These are phyloP conservation scores for Tiliqua scincoides DNA, from an alignment of 2,113 vertebrate genomes.

Conservation along the genomic window DNA sequence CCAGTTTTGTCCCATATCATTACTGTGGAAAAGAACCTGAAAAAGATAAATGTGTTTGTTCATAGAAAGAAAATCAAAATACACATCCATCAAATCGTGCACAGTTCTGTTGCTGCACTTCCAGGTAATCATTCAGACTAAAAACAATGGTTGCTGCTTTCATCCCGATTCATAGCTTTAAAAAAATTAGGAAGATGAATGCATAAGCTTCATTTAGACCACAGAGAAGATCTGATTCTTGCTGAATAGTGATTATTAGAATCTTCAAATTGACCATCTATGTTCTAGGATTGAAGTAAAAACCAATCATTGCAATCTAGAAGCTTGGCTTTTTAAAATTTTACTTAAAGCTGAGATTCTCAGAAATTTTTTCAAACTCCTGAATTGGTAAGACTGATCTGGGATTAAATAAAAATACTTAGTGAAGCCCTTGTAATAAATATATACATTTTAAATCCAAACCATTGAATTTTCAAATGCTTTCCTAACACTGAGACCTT, in stretches of 20 bases:
- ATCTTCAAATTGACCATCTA: background rate
- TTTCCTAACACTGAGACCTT: background rate
- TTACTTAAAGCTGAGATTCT: background rate
- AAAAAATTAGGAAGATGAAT: background rate
- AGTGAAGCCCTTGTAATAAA: constrained; percentile 42
- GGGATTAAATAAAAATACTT: background rate
- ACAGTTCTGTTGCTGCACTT: background rate
- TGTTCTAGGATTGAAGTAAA: background rate
- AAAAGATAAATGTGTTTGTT: background rate
- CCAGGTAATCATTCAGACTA: background rate
- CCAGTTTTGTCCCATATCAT: too few species aligned
- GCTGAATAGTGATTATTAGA: background rate
- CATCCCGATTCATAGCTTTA: background rate
- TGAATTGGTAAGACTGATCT: background rate
- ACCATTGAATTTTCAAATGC: background rate
- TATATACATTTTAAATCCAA: constrained; percentile 18
- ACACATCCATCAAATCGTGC: background rate
- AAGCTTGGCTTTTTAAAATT: background rate
- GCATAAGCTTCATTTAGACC: background rate
- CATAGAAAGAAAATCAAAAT: background rate
- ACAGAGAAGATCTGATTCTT: background rate
- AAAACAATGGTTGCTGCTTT: background rate
- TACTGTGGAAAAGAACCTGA: too few species aligned
- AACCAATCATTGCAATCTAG: background rate
- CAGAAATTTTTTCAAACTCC: background rate